Percentiles rank a stretch among this genome's conserved stretches.
These are phyloP conservation scores for Atta cephalotes DNA, from an alignment of 1,140 invertebrate genomes.

Conservation along the genomic window DNA sequence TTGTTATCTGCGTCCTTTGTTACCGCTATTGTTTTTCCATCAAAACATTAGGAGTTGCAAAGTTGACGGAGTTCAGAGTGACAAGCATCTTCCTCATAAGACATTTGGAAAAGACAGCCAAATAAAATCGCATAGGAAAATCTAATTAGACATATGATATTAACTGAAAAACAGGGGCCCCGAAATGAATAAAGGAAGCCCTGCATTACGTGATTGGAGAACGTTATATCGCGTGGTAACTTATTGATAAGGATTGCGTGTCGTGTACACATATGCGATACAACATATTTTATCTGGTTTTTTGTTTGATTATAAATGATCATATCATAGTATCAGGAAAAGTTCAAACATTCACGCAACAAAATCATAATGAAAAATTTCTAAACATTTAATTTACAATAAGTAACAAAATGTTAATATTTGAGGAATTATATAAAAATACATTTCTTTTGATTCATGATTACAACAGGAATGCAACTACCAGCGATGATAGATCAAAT, in stretches of 20 bases:
- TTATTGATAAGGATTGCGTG: conserved; percentile 6
- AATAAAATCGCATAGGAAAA: too few relatives aligned
- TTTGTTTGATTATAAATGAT: background rate
- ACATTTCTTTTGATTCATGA: background rate
- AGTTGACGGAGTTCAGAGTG: too few relatives aligned
- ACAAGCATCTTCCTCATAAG: too few relatives aligned
- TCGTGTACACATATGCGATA: background rate
- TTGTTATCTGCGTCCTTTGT: too few relatives aligned
- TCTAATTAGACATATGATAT: too few relatives aligned
- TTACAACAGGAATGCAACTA: background rate
- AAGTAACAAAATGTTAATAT: background rate
- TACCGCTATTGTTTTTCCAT: too few relatives aligned
- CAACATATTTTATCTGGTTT: conserved; percentile 4
- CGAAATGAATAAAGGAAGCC: too few relatives aligned
- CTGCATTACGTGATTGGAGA: conserved; percentile 83
- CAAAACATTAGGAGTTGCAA: too few relatives aligned
- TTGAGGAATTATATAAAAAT: conserved; percentile 13
- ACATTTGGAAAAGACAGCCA: too few relatives aligned
- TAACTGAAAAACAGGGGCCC: too few relatives aligned
- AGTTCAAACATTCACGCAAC: background rate
- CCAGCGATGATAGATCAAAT: background rate
- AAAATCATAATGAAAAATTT: background rate
- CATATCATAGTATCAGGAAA: background rate
- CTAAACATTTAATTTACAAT: conserved; percentile 6
- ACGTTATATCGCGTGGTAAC: background rate